phyloP scores from a whole-genome alignment of 2,797 vertebrate genomes.

The Platyrinchus mystaceus region DNA sequence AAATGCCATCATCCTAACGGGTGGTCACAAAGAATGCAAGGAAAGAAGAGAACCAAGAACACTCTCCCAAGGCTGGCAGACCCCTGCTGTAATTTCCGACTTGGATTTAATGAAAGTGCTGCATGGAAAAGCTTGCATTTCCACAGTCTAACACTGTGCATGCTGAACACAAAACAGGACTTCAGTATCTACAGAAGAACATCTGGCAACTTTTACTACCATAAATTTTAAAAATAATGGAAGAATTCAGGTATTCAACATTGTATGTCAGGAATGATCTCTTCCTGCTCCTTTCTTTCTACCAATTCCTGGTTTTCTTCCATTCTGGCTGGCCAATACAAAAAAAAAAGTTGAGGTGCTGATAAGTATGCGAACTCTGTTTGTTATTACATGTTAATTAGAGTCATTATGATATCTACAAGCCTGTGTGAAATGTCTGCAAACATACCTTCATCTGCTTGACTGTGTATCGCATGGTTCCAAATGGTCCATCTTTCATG shows the following conservation, averaged over 20 bases:
- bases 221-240: neutral
- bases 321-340: neutral
- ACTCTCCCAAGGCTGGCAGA: neutral
- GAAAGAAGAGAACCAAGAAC: neutral
- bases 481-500: constrained; percentile 91
- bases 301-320: neutral
- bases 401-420: neutral
- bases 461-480: constrained; percentile 93
- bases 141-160: neutral
- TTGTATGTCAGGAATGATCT: neutral
- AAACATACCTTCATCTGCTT: constrained; percentile 93
- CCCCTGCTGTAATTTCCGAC: neutral
- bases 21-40: neutral
- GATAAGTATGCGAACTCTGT: neutral
- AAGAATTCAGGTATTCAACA: neutral
- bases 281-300: neutral
- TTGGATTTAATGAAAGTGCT: neutral
- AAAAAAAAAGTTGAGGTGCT: neutral
- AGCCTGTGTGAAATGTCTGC: neutral
- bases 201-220: neutral
- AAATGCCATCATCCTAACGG: neutral
- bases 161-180: neutral
- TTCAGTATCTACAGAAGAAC: neutral
- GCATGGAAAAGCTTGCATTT: neutral
- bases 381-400: neutral